Evolutionary conservation across 2,888 invertebrate genomes (phyloP), one percentile per base, ranked within the genome.

Genomic region (Leptopilina drosophilae): DNA sequence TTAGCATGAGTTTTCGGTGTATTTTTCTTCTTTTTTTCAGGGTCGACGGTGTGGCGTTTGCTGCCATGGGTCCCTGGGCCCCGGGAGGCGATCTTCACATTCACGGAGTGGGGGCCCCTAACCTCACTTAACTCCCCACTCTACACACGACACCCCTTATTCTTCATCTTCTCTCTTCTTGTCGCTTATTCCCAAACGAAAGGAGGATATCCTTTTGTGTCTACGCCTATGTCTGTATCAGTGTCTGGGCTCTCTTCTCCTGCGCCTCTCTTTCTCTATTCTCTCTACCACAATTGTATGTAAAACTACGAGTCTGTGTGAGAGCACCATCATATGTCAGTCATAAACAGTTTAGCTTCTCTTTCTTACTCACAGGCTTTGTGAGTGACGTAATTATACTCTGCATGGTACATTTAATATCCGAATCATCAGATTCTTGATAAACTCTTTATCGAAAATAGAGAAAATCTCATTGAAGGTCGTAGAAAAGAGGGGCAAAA

Each of bases 1-100:
- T 87, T 89, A 87, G 89, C 87, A 89, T 89, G 90, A 90, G 89
- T 82, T 89, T 90, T 90, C 87, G 90, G 89, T 88, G 87, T 87
- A 88, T 89, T 89, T 88, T 88, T 88, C 87, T 85, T 42, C 42
- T 85, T 87, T 88, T 87, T 87, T 82, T 87, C 87, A 87, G 87
- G 87, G 89, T 86, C 87, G 88, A 87, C 85, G 86, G 85, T 86
- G 85, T 84, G 85, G 88, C 85, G 88, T 87, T 87, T 84, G 86
- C 84, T 84, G 84, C 85, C 86, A 86, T 88, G 89, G 90, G 90
- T 89, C 90, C 85, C 87, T 84, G 86, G 89, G 91, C 89, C 89
- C 90, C 88, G 85, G 87, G 88, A 88, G 89, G 89, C 87, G 86
- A 85, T 86, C 86, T 84, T 64, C 82, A 62, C 20, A 67, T 84